Conservation (phyloP, 2,113 vertebrate species). For the Pelvicachromis taeniatus region DNA sequence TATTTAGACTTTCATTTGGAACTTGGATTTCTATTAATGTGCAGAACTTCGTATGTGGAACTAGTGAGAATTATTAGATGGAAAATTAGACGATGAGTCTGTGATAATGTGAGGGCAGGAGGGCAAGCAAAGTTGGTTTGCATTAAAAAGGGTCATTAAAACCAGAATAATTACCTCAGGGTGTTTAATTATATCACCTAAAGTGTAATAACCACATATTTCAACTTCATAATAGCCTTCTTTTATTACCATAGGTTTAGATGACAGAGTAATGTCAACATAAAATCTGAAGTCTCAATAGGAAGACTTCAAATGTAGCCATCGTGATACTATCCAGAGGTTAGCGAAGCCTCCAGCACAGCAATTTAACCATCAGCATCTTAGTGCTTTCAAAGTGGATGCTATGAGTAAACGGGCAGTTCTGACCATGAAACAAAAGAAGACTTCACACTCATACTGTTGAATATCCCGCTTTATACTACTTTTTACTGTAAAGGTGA, state of each 20-base stretch:
- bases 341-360: background rate
- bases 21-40: background rate
- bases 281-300: background rate
- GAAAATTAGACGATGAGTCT: slow-evolving; percentile 35
- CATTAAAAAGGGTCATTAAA: slow-evolving; percentile 5
- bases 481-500: background rate
- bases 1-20: background rate
- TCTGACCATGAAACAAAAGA: background rate
- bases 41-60: background rate
- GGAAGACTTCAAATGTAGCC: background rate
- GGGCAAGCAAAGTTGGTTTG: slow-evolving; percentile 12
- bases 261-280: background rate
- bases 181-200: background rate
- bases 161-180: background rate
- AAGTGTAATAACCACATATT: background rate
- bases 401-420: background rate
- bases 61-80: slow-evolving; percentile 16
- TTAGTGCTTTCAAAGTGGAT: background rate
- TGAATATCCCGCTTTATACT: background rate
- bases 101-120: slow-evolving; percentile 32
- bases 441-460: background rate
- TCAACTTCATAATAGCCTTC: background rate
- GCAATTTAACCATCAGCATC: background rate
- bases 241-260: background rate
- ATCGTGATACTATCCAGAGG: background rate